phyloP scores from a whole-genome alignment of 2,888 invertebrate species.

The Lochmaea capreae region DNA sequence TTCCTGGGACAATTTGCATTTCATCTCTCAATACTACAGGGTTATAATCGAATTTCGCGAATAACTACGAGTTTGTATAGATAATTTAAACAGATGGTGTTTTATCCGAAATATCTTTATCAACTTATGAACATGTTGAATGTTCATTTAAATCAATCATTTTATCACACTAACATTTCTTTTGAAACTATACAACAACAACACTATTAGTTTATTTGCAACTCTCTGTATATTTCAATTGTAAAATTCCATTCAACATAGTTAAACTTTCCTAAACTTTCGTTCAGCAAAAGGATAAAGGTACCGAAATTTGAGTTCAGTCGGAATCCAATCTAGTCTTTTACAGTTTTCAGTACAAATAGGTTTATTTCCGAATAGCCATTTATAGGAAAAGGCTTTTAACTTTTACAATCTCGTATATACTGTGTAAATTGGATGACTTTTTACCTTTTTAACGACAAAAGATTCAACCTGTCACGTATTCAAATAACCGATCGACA shows the following conservation, averaged over 20 bases:
- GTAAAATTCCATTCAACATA: constrained; percentile 17
- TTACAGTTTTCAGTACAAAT: constrained; percentile 32
- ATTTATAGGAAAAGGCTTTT: constrained; percentile 35
- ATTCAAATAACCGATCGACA: background rate
- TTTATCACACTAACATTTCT: too few relatives aligned
- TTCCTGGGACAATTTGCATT: constrained; percentile 56
- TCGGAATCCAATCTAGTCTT: constrained; percentile 32
- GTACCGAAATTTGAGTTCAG: constrained; percentile 26
- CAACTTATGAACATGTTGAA: too few relatives aligned
- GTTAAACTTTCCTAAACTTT: constrained; percentile 10
- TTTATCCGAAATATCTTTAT: too few relatives aligned
- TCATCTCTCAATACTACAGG: constrained; percentile 46
- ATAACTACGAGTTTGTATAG: too few relatives aligned
- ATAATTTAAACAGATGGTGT: too few relatives aligned
- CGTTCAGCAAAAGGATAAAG: constrained; percentile 3
- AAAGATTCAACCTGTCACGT: background rate
- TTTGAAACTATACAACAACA: too few relatives aligned
- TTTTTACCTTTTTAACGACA: background rate
- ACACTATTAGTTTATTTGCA: background rate
- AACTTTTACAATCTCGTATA: constrained; percentile 40
- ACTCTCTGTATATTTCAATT: background rate
- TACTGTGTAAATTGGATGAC: constrained; percentile 23
- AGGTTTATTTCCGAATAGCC: constrained; percentile 37
- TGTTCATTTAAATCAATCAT: too few relatives aligned
- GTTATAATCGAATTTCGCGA: background rate